Evolutionary conservation across 30 jellyfish, hydroid and myxozoan species (phyloP).

Genomic region (Aurelia coerulea): DNA sequence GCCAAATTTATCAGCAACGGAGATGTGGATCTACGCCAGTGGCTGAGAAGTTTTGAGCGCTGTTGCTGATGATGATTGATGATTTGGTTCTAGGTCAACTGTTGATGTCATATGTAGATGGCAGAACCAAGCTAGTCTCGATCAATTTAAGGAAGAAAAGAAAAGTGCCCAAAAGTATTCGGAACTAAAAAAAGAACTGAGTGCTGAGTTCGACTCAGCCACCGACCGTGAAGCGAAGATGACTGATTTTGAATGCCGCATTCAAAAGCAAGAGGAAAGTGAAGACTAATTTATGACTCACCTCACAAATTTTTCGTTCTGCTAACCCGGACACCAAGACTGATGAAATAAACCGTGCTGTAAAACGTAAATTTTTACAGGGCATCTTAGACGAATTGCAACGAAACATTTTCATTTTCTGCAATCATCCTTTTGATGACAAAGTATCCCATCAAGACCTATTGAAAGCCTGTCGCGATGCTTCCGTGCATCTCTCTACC

Average conservation of each 20-base stretch:
- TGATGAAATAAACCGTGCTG: constrained; percentile 31
- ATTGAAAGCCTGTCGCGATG: constrained; percentile 39
- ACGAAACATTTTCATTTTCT: constrained; percentile 29
- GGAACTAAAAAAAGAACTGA: constrained; percentile 22
- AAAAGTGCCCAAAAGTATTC: too few relatives aligned
- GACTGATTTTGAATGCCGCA: constrained; percentile 31
- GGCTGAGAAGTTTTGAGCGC: too few relatives aligned
- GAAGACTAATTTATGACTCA: constrained; percentile 37
- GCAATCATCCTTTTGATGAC: constrained; percentile 20
- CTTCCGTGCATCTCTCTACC: constrained; percentile 38
- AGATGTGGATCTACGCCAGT: too few relatives aligned
- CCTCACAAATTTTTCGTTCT: constrained; percentile 9
- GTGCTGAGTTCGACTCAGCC: constrained; percentile 20
- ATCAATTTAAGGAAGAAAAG: too few relatives aligned
- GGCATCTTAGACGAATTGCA: constrained; percentile 17
- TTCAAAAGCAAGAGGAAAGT: constrained; percentile 24
- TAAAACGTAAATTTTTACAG: constrained; percentile 30
- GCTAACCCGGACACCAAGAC: constrained; percentile 31
- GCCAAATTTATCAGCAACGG: too few relatives aligned
- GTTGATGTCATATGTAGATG: too few relatives aligned
- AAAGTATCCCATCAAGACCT: constrained; percentile 31
- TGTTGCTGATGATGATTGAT: too few relatives aligned
- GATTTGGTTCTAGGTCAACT: too few relatives aligned
- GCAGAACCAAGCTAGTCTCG: too few relatives aligned
- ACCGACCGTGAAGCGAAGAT: constrained; percentile 29